These are phyloP conservation scores for Magallana angulata DNA, from an alignment of 1,140 invertebrate species.

Conservation along the genomic window DNA sequence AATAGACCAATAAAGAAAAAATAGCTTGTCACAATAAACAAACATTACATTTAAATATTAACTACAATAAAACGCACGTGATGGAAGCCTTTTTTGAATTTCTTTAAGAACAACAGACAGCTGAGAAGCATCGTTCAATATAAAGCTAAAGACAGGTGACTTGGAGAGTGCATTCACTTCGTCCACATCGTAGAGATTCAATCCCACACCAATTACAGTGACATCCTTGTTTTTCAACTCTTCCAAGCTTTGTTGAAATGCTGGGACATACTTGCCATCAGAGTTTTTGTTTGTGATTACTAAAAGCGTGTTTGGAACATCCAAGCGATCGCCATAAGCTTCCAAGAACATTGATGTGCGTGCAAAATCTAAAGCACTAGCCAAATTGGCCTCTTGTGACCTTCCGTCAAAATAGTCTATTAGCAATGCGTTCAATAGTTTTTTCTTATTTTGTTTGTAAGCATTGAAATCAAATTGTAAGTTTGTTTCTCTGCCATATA, in stretches of 20 bases:
- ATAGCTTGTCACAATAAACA: too few species aligned
- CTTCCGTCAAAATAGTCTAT: constrained; percentile 61
- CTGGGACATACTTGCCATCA: constrained; percentile 50
- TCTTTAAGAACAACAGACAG: constrained; percentile 52
- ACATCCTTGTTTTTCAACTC: constrained; percentile 59
- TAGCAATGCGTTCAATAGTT: constrained; percentile 63
- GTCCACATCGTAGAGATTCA: constrained; percentile 61
- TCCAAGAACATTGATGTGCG: constrained; percentile 59
- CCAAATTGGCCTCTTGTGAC: constrained; percentile 59
- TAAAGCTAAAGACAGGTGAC: constrained; percentile 53
- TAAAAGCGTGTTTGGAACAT: constrained; percentile 73
- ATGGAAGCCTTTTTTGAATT: constrained; percentile 58
- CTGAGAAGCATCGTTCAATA: constrained; percentile 57
- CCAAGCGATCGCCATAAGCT: constrained; percentile 67
- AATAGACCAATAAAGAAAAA: too few species aligned
- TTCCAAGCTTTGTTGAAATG: background rate
- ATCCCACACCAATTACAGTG: constrained; percentile 61
- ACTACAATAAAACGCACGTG: constrained; percentile 55
- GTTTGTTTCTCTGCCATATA: constrained; percentile 62
- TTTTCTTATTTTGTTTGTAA: constrained; percentile 60
- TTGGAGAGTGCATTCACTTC: constrained; percentile 62
- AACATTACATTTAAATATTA: too few species aligned
- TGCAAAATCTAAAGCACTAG: constrained; percentile 64
- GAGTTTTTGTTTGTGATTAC: constrained; percentile 73
- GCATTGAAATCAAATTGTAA: constrained; percentile 68